Evolutionary conservation across 35 echinoderm and acorn worm species (phyloP), one percentile per base, ranked within the genome.

Genomic region (Strongylocentrotus purpuratus): DNA sequence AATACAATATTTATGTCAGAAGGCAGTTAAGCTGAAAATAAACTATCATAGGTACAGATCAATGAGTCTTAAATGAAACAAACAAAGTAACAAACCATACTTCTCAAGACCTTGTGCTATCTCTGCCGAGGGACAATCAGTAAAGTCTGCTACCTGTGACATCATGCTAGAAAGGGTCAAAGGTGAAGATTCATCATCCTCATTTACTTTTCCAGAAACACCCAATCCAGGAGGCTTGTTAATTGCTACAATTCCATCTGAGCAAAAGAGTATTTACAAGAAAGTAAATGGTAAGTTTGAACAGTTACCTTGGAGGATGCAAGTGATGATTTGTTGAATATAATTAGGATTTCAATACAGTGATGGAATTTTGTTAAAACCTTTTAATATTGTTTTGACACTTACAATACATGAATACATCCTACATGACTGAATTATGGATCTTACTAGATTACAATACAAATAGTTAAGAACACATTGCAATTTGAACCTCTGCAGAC

Each of bases 191-290:
- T 10, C 17, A 15, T 50, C 89, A 45, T 95, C 87, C 15, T 92
- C 88, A 35, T 33, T 17, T 48, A 46, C 85, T 46, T 25, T 70
- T 33, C 60, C 95, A 5, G 95, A 70, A 5, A 96, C 91, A 32
- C 31, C 88, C 12, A 96, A 33, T 31, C 95, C 95, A 85, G 95
- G 47, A 93, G 95, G 95, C 47, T 96, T 96, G 95, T 94, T 96
- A 9, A 96, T 28, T 48, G 59, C 89, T 33, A 96, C 92, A 32
- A 96, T 46, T 32, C 88, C 91, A 94, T 96, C 95, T 96, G 47
- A 20, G 87, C 5, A 89, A 17, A 78, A 78, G 20, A 7, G 17
- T 6, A 78, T 14, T 55, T 55, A 7, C 7, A 78, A 22, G 28
- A 78, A 22, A 78, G 20, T 78, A 22, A 78, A 78, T 78, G 22